A percentile compares a stretch with the other conserved stretches of the same genome.
These are phyloP conservation scores for Myathropa florea DNA, from an alignment of 2,888 invertebrate species.

Conservation along the genomic window DNA sequence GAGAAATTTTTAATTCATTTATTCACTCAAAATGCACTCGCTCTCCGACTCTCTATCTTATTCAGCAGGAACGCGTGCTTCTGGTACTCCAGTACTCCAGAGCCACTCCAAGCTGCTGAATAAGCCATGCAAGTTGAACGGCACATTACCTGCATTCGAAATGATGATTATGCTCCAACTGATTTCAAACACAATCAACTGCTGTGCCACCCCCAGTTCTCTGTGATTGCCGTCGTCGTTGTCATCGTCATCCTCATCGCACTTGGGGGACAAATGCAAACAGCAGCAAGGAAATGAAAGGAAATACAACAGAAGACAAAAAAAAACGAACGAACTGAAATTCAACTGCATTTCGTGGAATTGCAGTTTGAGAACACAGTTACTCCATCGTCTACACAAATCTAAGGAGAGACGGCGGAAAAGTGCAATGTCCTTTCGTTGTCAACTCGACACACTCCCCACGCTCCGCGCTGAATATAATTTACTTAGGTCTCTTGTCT, in stretches of 20 bases:
- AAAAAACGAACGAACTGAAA: slow-evolving; percentile 17
- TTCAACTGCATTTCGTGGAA: slow-evolving; percentile 64
- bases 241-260: slow-evolving; percentile 26
- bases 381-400: background rate
- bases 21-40: slow-evolving; percentile 68
- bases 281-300: slow-evolving; percentile 19
- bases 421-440: slow-evolving; percentile 70
- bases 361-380: slow-evolving; percentile 54
- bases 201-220: slow-evolving; percentile 53
- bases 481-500: slow-evolving; percentile 71
- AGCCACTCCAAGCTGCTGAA: slow-evolving; percentile 32
- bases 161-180: slow-evolving; percentile 70
- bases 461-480: slow-evolving; percentile 51
- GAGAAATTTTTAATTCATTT: slow-evolving; percentile 68
- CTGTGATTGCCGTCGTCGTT: slow-evolving; percentile 26
- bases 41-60: background rate
- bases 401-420: slow-evolving; percentile 22
- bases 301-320: slow-evolving; percentile 5
- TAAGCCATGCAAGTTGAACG: slow-evolving; percentile 70
- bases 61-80: background rate
- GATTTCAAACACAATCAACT: slow-evolving; percentile 69
- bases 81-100: background rate
- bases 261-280: slow-evolving; percentile 55
- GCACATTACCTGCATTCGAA: slow-evolving; percentile 71
- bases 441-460: slow-evolving; percentile 51